phyloP scores from a whole-genome alignment of 2,113 vertebrate genomes.

The Emberiza fucata region DNA sequence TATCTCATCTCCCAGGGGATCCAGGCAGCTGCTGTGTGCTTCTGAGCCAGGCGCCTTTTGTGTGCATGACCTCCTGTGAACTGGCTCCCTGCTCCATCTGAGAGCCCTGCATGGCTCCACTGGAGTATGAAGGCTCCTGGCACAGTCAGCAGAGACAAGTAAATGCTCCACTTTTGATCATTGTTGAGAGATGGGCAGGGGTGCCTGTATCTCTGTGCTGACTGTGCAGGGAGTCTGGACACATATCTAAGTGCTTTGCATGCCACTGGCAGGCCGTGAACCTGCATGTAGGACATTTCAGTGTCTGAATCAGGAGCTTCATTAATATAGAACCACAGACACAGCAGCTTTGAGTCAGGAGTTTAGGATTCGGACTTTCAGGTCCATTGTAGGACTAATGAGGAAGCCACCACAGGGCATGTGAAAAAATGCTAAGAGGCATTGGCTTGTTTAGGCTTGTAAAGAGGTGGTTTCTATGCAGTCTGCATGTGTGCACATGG shows the following conservation, averaged over 20 bases:
- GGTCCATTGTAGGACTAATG: background rate
- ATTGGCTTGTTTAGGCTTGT: background rate
- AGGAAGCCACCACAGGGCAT: background rate
- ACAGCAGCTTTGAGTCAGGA: background rate
- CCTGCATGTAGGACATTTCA: background rate
- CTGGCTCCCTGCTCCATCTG: background rate
- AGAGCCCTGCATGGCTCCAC: background rate
- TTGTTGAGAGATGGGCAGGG: accelerated
- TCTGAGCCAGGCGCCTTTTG: background rate
- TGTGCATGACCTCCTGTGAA: accelerated
- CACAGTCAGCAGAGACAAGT: background rate
- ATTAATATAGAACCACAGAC: background rate
- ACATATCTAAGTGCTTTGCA: background rate
- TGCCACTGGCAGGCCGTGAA: background rate
- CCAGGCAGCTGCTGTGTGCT: background rate
- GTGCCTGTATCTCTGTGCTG: background rate
- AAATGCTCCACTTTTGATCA: background rate
- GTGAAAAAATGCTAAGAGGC: background rate
- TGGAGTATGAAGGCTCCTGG: background rate
- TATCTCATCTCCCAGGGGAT: background rate
- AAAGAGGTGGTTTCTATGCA: background rate
- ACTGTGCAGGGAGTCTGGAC: background rate
- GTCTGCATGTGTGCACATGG: accelerated
- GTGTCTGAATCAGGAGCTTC: background rate
- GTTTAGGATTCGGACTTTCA: background rate